phyloP scores from a whole-genome alignment of 2,113 vertebrate genomes.

The Leiothrix lutea region DNA sequence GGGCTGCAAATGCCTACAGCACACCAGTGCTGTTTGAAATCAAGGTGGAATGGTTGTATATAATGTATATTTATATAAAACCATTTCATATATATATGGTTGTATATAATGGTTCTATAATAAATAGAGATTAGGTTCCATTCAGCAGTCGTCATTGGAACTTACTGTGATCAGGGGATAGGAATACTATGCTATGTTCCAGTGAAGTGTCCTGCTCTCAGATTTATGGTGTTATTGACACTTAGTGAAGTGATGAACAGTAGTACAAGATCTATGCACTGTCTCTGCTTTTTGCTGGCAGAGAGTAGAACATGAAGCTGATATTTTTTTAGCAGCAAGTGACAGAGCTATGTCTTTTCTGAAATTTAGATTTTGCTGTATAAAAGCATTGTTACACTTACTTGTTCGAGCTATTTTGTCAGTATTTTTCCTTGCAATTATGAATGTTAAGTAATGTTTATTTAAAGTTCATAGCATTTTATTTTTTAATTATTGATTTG shows the following conservation, averaged over 20 bases:
- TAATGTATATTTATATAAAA: background rate
- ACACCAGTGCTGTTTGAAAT: background rate
- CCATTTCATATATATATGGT: background rate
- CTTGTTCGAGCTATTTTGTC: background rate
- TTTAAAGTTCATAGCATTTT: background rate
- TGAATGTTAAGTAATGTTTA: background rate
- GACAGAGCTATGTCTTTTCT: background rate
- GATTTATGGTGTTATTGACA: background rate
- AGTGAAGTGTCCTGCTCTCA: background rate
- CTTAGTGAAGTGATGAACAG: background rate
- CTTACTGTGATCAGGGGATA: background rate
- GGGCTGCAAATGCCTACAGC: background rate
- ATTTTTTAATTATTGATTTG: background rate
- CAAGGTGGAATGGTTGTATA: background rate
- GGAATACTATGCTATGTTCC: background rate
- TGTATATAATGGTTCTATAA: background rate
- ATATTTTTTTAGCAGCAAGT: background rate
- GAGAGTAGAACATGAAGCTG: background rate
- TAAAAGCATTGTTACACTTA: background rate
- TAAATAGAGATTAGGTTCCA: background rate
- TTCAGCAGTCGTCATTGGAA: background rate
- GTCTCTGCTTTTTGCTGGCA: background rate
- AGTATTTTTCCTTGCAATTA: background rate
- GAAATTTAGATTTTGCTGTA: background rate
- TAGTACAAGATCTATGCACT: background rate